Conservation (phyloP, 1,140 invertebrate genomes). For the honey bee (Apis mellifera) region Amel_HAv3.1 CM009939.2:3768001-3768500, state of each 20-base stretch:
- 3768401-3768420: neutral
- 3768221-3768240: constrained; percentile 72
- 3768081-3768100: constrained; percentile 69
- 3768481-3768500: neutral
- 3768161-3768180: constrained; percentile 58
- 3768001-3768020: constrained; percentile 61
- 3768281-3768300: constrained; percentile 51
- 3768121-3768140: constrained; percentile 67
- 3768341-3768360: constrained; percentile 45
- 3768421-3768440: too few species aligned
- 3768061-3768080: constrained; percentile 70
- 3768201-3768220: constrained; percentile 1
- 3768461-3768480: neutral
- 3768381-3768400: constrained; percentile 39
- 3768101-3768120: constrained; percentile 66
- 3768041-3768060: constrained; percentile 65
- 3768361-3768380: constrained; percentile 54
- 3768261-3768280: constrained; percentile 56
- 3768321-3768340: constrained; percentile 43
- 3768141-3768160: constrained; percentile 59
- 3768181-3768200: constrained; percentile 32
- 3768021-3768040: constrained; percentile 42
- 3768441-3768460: neutral
- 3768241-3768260: constrained; percentile 72
- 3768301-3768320: constrained; percentile 57